Conservation (phyloP, 1,140 invertebrate genomes). For the Leptinotarsa defecta region DNA sequence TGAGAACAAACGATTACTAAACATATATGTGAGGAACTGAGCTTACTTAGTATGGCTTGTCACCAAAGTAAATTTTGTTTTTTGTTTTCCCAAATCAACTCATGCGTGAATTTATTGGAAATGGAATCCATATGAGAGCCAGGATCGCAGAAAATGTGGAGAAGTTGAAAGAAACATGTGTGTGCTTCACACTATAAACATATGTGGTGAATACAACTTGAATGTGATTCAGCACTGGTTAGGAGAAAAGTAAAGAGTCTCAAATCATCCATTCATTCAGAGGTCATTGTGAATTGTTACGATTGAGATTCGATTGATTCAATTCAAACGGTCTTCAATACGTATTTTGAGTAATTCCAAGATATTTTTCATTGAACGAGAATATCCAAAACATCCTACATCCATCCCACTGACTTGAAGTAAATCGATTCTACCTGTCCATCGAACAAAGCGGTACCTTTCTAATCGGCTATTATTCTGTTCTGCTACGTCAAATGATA, state of each 20-base stretch:
- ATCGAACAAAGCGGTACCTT: no score
- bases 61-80: neutral
- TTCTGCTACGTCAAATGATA: no score
- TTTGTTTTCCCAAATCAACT: slow-evolving; percentile 22
- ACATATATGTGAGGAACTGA: neutral
- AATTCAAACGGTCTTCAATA: no score
- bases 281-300: neutral
- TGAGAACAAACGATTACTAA: no score
- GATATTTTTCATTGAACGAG: no score
- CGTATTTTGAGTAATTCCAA: no score
- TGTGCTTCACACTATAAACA: slow-evolving; percentile 22
- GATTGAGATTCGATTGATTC: neutral
- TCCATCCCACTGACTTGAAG: no score
- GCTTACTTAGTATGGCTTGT: neutral
- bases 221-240: neutral
- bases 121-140: slow-evolving; percentile 50
- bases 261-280: neutral
- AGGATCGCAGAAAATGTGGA: slow-evolving; percentile 40
- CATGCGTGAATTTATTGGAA: slow-evolving; percentile 54
- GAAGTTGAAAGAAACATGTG: slow-evolving; percentile 28
- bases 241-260: neutral
- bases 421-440: no score
- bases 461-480: no score
- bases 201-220: neutral
- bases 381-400: no score